Evolutionary conservation across 2,113 vertebrate genomes (phyloP), one percentile per base, ranked within the genome.

Genomic region (Nerophis ophidion): DNA sequence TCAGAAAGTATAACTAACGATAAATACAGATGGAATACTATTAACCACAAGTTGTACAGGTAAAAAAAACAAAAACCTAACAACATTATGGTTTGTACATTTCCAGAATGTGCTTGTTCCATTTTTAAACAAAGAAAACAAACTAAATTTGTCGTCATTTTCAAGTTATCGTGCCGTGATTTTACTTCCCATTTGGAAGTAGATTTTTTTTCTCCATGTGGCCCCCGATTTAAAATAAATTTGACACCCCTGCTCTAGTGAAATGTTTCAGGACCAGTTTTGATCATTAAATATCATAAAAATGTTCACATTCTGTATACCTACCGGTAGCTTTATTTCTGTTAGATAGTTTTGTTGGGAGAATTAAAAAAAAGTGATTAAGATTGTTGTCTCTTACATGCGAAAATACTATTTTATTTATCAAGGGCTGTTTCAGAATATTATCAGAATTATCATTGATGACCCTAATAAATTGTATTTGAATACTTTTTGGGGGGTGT

Each of bases 241-340:
- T 26, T 26, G 26, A 26, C 26, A 26, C 26, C 26, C 26, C 26
- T 26, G 2, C 26, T 15, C 6, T 52, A 47, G 17, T 8, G 7
- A 7, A 60, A 33, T 64, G 38, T 64, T 4, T 33, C 14, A 17
- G 53, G 8, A 15, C 15, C 8, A 49, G 9, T 55, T 60, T 58
- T 46, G 4, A 47, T 14, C 51, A 19, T 49, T 26, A 26, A 1
- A 26, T n/a, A 26, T 26, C 26, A 3, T 26, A 26, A 26, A 26
- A 26, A 26, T 26, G 26, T 26, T 26, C 26, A 26, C 4, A 26
- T 1, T 26, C 12, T 59, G 7, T 40, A 35, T 54, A 70, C 62
- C 68, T 73, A n/a, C n/a, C 65, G 5, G 10, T 10, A 51, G 8
- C 12, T 51, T 33, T 51, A 51, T 49, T 4, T 49, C 10, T 49